Conservation (phyloP, 2,113 vertebrate species). For the Andinoacara biseriatus region DNA sequence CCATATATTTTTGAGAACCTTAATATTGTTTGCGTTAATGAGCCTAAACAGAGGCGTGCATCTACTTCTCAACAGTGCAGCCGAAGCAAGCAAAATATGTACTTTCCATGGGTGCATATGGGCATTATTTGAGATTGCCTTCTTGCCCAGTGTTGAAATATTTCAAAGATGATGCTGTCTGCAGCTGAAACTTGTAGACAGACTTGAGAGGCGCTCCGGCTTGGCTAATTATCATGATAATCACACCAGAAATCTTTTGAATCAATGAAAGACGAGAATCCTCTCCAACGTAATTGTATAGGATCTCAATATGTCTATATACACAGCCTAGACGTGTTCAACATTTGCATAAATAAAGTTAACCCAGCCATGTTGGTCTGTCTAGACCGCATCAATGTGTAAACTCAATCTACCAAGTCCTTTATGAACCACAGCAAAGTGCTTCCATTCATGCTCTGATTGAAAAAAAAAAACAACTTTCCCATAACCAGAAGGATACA, state of each 20-base stretch:
- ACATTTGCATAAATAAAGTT: constrained; percentile 65
- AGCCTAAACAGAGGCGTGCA: neutral
- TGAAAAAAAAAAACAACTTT: too few relatives aligned
- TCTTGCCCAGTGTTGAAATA: constrained; percentile 19
- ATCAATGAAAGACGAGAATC: constrained; percentile 54
- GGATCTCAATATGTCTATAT: constrained; percentile 35
- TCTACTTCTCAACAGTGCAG: neutral
- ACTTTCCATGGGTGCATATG: neutral
- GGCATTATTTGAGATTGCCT: constrained; percentile 7
- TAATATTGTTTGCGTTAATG: neutral
- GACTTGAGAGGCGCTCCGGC: constrained; percentile 35
- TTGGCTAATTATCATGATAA: constrained; percentile 75
- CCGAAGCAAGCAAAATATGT: neutral
- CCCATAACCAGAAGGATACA: neutral
- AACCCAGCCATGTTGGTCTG: constrained; percentile 42
- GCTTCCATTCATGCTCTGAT: neutral
- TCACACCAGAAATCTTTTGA: constrained; percentile 69
- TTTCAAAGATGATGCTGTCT: constrained; percentile 29
- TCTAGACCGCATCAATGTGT: constrained; percentile 41
- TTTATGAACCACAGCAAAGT: neutral
- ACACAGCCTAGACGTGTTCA: constrained; percentile 37
- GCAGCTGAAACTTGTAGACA: constrained; percentile 48
- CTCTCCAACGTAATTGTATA: constrained; percentile 51
- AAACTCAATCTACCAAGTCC: neutral
- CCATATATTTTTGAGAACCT: neutral